Conservation (phyloP, 2,888 invertebrate genomes). For the Agrochola lota region DNA sequence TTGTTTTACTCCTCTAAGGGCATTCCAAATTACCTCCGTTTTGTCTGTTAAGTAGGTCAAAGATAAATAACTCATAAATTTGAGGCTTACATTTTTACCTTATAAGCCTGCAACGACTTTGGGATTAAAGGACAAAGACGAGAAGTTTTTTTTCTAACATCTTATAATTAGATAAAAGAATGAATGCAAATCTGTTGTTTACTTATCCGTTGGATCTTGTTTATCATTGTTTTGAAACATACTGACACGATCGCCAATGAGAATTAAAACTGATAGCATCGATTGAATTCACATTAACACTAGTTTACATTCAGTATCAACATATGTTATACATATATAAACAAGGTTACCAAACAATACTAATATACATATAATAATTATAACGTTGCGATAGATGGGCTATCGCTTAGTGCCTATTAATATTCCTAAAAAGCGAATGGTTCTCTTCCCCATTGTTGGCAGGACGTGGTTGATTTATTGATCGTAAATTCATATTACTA, state of each 20-base stretch:
- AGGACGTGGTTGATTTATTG: conserved; percentile 65
- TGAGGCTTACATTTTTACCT: conserved; percentile 62
- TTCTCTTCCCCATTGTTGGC: conserved; percentile 34
- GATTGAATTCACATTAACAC: conserved; percentile 48
- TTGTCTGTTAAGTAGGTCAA: conserved; percentile 68
- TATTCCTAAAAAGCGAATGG: conserved; percentile 43
- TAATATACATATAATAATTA: conserved; percentile 41
- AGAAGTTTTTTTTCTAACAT: conserved; percentile 16
- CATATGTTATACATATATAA: conserved; percentile 37
- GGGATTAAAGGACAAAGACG: conserved; percentile 45
- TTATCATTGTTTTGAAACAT: conserved; percentile 47
- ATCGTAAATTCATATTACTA: conserved; percentile 70
- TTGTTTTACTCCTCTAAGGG: conserved; percentile 41
- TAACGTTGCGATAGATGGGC: conserved; percentile 22
- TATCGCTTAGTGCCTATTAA: conserved; percentile 46
- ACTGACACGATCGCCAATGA: conserved; percentile 31
- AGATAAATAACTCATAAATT: conserved; percentile 65
- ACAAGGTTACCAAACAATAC: conserved; percentile 40
- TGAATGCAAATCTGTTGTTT: conserved; percentile 28
- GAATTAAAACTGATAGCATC: conserved; percentile 31
- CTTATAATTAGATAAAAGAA: neutral
- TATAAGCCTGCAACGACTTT: conserved; percentile 52
- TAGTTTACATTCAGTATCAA: conserved; percentile 41
- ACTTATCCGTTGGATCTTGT: conserved; percentile 42
- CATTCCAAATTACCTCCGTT: conserved; percentile 55